phyloP scores from a whole-genome alignment of 2,797 vertebrate genomes.

The Alca torda region DNA sequence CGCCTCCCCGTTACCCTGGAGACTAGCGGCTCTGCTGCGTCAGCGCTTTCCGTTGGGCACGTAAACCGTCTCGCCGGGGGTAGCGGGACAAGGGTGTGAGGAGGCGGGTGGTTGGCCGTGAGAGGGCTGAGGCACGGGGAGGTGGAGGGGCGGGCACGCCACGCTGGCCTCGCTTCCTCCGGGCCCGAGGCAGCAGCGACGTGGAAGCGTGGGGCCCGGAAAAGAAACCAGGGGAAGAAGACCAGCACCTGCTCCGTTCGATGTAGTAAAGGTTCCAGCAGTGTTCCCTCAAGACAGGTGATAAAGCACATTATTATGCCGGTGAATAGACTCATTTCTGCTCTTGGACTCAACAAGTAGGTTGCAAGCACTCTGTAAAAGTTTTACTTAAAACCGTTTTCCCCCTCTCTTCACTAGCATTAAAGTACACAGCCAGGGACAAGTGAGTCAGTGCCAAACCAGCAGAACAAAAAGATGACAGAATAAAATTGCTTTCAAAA shows the following conservation, averaged over 20 bases:
- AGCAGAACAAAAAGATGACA: not conserved
- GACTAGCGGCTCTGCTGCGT: not conserved
- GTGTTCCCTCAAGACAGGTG: fast-evolving
- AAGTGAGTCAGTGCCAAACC: not conserved
- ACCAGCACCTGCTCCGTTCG: fast-evolving
- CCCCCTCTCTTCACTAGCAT: fast-evolving
- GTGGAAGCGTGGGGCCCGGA: not conserved
- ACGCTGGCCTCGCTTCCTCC: not conserved
- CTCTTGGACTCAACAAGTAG: not conserved
- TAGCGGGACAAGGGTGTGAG: not conserved
- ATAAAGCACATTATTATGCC: fast-evolving
- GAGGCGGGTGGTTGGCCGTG: too few species aligned
- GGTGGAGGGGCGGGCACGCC: not conserved
- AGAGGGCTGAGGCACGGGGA: not conserved
- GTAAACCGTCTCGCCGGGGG: not conserved
- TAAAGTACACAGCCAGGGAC: not conserved
- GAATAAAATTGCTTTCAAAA: not conserved
- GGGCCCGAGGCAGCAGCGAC: not conserved
- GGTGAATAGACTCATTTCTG: not conserved
- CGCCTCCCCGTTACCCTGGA: not conserved
- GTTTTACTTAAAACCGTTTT: too few species aligned
- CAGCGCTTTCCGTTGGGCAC: not conserved
- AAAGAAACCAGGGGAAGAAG: fast-evolving
- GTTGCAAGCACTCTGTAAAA: not conserved
- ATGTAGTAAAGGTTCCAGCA: fast-evolving